Percentiles rank a stretch among this genome's conserved stretches.
These are phyloP conservation scores for Gandaritis pyraliata DNA, from an alignment of 2,888 invertebrate genomes.

Conservation along the genomic window DNA sequence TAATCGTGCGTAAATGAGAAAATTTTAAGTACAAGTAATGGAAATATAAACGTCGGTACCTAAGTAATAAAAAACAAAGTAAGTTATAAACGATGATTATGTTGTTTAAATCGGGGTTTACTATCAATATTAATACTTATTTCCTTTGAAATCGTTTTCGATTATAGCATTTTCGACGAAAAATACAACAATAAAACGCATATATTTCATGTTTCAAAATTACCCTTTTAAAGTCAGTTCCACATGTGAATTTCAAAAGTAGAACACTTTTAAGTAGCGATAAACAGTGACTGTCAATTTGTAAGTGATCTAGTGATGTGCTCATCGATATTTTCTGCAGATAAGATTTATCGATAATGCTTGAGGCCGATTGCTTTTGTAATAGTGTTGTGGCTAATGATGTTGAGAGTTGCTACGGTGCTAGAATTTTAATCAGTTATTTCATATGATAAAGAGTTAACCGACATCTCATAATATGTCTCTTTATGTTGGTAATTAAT, in stretches of 20 bases:
- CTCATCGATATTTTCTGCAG: conserved; percentile 50
- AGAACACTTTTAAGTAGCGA: conserved; percentile 45
- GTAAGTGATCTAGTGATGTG: conserved; percentile 50
- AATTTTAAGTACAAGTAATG: not conserved
- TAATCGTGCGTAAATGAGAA: not conserved
- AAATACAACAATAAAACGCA: conserved; percentile 21
- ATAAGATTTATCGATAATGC: conserved; percentile 49
- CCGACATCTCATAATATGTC: too few species aligned
- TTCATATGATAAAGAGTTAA: too few species aligned
- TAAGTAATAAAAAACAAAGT: conserved; percentile 3
- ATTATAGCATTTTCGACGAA: conserved; percentile 21
- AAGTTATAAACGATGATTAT: conserved; percentile 9
- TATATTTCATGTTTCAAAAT: conserved; percentile 30
- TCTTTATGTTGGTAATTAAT: too few species aligned
- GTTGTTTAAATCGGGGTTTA: conserved; percentile 12
- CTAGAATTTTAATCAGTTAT: too few species aligned
- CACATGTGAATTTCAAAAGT: conserved; percentile 43
- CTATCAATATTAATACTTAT: conserved; percentile 3
- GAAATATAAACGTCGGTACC: not conserved
- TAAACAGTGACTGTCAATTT: conserved; percentile 66
- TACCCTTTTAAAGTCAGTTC: conserved; percentile 34
- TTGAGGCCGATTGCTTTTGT: conserved; percentile 18
- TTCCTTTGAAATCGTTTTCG: not conserved
- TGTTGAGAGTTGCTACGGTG: not conserved
- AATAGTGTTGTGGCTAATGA: conserved; percentile 23